Evolutionary conservation across 2,113 vertebrate genomes (phyloP), one percentile per base, ranked within the genome.

Genomic region (Leuciscus idus): DNA sequence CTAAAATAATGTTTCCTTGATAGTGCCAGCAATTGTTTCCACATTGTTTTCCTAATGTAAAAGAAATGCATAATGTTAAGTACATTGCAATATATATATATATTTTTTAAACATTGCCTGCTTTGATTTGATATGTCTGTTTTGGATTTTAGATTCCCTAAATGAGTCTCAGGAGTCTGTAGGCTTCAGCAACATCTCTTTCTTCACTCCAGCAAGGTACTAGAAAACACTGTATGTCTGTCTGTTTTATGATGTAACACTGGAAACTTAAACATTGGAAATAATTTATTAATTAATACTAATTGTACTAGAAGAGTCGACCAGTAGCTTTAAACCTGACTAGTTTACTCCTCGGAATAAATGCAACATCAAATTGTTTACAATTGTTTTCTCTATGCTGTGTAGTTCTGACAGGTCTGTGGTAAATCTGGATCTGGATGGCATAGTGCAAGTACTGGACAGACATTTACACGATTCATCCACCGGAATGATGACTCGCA

Each of bases 401-500:
- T 86, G 10, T 75, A 97, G 95, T 78, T 50, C 93, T 0, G 97
- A 97, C 26, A 92, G 95, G 73, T 87, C 95, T 81, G 96, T 94
- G 0, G 97, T 98, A 43, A 96, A 94, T 9, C 94, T 99, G 55
- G 97, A 99, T 91, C 94, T 99, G 3, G 98, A 99, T 15, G 97
- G 97, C 3, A 99, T 99, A 23, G 98, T 99, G 52, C 97, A 99
- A 88, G 98, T 99, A 15, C 88, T 99, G 76, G 97, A 97, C 90
- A 95, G 96, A 50, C 97, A 99, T 92, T 96, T 99, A 55, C 97
- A 95, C 0, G 97, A 99, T 89, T 94, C 94, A 0, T 94, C 96
- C 80, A 98, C 96, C 3, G 98, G 98, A 30, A 99, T 99, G 98
- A 99, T 99, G 98, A 99, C 97, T 0, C 96, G 98, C 84, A 99